Conservation (phyloP, 2,888 invertebrate species). For the Schrankia costaestrigalis region DNA sequence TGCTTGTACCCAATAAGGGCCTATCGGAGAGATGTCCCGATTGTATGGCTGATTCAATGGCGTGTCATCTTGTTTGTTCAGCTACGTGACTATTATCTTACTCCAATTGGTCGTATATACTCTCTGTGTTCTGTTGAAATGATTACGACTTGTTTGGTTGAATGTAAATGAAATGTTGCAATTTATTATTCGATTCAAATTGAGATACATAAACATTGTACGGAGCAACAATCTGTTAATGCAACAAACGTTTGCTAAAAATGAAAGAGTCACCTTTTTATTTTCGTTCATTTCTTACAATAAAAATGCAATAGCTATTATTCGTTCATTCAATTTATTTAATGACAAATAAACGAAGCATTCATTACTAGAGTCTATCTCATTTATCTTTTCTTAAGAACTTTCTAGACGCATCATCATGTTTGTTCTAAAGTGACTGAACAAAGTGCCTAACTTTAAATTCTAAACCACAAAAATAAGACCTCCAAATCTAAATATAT, state of each 20-base stretch:
- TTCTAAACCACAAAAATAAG: constrained; percentile 41
- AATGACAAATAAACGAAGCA: constrained; percentile 40
- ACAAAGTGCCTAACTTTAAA: constrained; percentile 55
- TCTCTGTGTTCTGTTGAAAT: not conserved
- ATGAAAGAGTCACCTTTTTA: too few species aligned
- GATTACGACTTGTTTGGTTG: not conserved
- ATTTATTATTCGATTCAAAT: not conserved
- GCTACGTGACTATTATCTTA: constrained; percentile 17
- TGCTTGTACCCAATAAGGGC: constrained; percentile 73
- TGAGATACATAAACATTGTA: constrained; percentile 5
- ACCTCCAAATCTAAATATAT: constrained; percentile 39
- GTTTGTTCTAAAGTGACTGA: constrained; percentile 58
- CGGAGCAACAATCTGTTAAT: constrained; percentile 9
- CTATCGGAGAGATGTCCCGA: constrained; percentile 55
- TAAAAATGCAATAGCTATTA: constrained; percentile 11
- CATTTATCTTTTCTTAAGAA: constrained; percentile 52
- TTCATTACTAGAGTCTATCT: constrained; percentile 37
- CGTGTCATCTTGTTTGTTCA: constrained; percentile 52
- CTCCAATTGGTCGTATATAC: constrained; percentile 4
- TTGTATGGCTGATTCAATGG: constrained; percentile 62
- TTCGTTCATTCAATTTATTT: constrained; percentile 19
- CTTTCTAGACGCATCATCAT: constrained; percentile 67
- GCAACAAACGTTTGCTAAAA: too few species aligned
- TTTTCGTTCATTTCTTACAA: constrained; percentile 19
- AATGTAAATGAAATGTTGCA: too few species aligned